These are phyloP conservation scores for Gymnopithys bicolor DNA, from an alignment of 2,797 vertebrate genomes.

Conservation along the genomic window DNA sequence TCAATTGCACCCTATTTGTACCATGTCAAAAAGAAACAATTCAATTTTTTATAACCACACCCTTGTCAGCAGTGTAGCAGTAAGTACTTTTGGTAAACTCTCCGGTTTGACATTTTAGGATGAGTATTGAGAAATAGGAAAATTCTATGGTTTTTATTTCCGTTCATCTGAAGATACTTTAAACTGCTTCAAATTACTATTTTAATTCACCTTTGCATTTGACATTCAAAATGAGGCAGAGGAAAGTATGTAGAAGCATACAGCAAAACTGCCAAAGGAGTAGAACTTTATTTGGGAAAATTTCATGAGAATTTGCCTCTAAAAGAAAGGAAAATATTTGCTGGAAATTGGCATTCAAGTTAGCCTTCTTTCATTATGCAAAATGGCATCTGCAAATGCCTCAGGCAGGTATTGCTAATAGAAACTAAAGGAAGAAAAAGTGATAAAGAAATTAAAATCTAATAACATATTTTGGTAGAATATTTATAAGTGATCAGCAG, in stretches of 20 bases:
- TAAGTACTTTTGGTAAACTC: background rate
- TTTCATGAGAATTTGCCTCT: background rate
- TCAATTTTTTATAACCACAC: background rate
- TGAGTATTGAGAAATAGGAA: background rate
- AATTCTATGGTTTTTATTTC: background rate
- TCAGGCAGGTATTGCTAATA: slow-evolving; percentile 26
- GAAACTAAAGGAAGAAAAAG: slow-evolving; percentile 29
- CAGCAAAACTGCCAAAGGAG: background rate
- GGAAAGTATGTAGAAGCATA: background rate
- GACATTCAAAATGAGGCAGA: background rate
- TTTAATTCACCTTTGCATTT: background rate
- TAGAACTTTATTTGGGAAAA: slow-evolving; percentile 14
- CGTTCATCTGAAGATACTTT: background rate
- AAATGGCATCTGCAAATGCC: slow-evolving; percentile 28
- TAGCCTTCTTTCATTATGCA: slow-evolving; percentile 40
- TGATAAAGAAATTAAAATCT: slow-evolving; percentile 67
- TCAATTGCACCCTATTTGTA: background rate
- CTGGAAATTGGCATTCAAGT: background rate
- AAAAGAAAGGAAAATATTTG: slow-evolving; percentile 54
- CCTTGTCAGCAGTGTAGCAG: background rate
- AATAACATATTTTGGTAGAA: slow-evolving; percentile 36
- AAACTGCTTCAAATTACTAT: background rate
- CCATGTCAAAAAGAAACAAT: background rate
- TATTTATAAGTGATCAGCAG: slow-evolving; percentile 56
- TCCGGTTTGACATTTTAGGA: background rate